phyloP scores from a whole-genome alignment of 2,797 vertebrate species.

The Euphonia xanthogaster region DNA sequence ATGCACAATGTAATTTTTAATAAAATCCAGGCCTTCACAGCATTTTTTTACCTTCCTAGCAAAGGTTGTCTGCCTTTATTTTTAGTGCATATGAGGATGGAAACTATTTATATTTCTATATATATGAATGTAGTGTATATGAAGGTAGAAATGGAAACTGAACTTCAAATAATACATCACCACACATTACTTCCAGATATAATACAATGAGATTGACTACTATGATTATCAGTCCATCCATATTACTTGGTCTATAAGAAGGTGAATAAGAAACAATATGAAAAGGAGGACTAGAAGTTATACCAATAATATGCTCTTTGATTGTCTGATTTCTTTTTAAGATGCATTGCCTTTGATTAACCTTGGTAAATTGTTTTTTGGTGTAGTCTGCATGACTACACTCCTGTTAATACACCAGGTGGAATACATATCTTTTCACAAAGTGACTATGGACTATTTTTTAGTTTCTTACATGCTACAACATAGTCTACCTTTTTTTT shows the following conservation, averaged over 20 bases:
- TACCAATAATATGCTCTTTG: neutral
- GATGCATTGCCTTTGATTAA: neutral
- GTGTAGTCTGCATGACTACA: neutral
- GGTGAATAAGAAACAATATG: neutral
- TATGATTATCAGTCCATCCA: neutral
- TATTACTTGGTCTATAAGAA: neutral
- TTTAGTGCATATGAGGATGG: neutral
- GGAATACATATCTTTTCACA: neutral
- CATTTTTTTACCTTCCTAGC: neutral
- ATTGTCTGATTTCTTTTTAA: neutral
- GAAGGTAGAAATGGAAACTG: neutral
- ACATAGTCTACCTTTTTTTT: neutral
- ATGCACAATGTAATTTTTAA: neutral
- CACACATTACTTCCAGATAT: neutral
- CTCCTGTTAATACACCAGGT: neutral
- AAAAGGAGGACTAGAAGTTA: neutral
- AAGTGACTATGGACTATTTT: neutral
- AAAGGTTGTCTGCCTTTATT: neutral
- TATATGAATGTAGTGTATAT: neutral
- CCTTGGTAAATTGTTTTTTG: neutral
- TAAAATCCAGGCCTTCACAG: neutral
- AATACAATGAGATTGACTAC: neutral
- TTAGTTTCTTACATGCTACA: neutral
- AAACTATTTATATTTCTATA: neutral
- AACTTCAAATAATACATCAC: neutral